Evolutionary conservation across 2,888 invertebrate species (phyloP).

Genomic region (Phyto melanocephala): DNA sequence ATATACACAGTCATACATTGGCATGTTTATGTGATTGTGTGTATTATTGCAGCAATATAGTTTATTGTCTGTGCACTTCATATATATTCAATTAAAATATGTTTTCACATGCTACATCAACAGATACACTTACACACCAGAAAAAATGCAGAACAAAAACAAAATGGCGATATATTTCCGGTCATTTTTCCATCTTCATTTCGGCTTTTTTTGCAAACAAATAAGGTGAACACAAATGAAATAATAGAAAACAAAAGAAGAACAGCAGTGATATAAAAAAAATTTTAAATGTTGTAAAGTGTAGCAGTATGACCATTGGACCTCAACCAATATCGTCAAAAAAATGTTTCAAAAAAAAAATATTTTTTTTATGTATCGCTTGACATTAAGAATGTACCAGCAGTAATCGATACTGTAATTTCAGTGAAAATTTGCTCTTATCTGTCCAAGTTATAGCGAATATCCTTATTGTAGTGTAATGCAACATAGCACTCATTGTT

Average conservation of each 20-base stretch:
- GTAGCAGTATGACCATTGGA: too few relatives aligned
- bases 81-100: conserved; percentile 74
- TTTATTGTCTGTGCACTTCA: conserved; percentile 45
- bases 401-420: too few relatives aligned
- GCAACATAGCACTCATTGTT: background rate
- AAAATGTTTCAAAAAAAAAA: background rate
- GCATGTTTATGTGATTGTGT: conserved; percentile 46
- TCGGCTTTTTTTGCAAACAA: conserved; percentile 8
- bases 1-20: background rate
- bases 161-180: conserved; percentile 61
- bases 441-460: background rate
- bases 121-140: background rate
- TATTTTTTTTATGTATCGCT: too few relatives aligned
- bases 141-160: conserved; percentile 15
- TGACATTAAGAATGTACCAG: too few relatives aligned
- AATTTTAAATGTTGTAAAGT: too few relatives aligned
- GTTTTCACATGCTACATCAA: conserved; percentile 67
- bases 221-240: conserved; percentile 4
- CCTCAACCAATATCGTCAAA: too few relatives aligned
- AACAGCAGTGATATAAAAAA: too few relatives aligned
- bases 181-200: background rate
- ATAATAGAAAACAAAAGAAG: background rate
- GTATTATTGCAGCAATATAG: conserved; percentile 65
- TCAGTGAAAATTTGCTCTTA: too few relatives aligned
- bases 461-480: background rate